These are phyloP conservation scores for Phalacrocorax brasilianus DNA, from an alignment of 2,113 vertebrate genomes.

Conservation along the genomic window DNA sequence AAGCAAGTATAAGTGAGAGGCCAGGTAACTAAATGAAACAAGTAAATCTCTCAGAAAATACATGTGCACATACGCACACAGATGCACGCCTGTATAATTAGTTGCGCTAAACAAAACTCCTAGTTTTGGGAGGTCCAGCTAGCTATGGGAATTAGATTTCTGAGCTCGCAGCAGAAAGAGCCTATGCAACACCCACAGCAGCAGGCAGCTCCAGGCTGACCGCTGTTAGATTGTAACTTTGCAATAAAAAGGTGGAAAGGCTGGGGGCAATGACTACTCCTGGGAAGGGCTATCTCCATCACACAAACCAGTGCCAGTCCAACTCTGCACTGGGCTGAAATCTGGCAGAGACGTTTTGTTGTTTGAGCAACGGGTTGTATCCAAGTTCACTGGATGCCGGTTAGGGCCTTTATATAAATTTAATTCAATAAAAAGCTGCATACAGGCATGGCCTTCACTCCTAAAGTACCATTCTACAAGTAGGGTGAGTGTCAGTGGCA, in stretches of 20 bases:
- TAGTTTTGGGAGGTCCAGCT: neutral
- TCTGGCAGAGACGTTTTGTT: neutral
- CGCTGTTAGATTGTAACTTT: accelerated
- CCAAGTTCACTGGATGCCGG: neutral
- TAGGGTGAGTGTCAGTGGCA: neutral
- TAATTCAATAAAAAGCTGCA: neutral
- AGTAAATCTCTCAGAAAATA: neutral
- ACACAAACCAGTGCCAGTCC: neutral
- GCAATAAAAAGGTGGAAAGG: neutral
- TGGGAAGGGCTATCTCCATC: neutral
- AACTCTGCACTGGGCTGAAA: neutral
- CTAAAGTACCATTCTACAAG: neutral
- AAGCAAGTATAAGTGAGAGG: neutral
- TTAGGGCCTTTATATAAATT: neutral
- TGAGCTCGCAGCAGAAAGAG: neutral
- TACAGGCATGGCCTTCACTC: neutral
- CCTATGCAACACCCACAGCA: neutral
- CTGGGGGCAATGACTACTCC: neutral
- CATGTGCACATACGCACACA: accelerated
- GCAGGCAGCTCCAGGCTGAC: neutral
- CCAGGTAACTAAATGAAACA: neutral
- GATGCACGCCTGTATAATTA: neutral
- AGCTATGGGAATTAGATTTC: neutral
- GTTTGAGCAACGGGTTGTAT: neutral
- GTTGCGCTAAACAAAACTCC: neutral